phyloP scores from a whole-genome alignment of 2,797 vertebrate species.

The Coendou prehensilis region DNA sequence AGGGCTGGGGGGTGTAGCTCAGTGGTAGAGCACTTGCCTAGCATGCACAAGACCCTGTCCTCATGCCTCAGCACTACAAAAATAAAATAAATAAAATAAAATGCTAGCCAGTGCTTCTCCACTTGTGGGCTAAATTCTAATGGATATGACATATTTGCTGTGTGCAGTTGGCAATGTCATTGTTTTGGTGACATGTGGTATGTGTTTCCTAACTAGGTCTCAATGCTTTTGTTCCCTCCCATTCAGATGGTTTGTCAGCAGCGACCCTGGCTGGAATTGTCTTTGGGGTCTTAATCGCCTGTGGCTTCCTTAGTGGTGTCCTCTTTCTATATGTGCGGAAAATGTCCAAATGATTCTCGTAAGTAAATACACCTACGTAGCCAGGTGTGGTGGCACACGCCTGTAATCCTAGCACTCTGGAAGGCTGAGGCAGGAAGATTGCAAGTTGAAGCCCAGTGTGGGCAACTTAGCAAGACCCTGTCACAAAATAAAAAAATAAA shows the following conservation, averaged over 20 bases:
- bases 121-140: background rate
- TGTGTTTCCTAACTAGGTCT: background rate
- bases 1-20: background rate
- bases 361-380: slow-evolving; percentile 83
- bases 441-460: background rate
- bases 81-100: background rate
- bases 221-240: background rate
- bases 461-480: background rate
- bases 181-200: background rate
- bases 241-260: slow-evolving; percentile 86
- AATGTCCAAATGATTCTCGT: slow-evolving; percentile 91
- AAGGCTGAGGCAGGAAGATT: background rate
- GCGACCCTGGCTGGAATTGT: slow-evolving; percentile 89
- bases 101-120: background rate
- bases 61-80: background rate
- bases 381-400: background rate
- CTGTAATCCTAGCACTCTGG: background rate
- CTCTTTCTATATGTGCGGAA: slow-evolving; percentile 87
- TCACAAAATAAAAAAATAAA: background rate
- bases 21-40: no score
- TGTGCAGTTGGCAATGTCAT: fast-evolving
- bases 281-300: slow-evolving; percentile 87
- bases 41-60: background rate
- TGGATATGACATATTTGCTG: background rate
- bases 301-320: slow-evolving; percentile 87